Evolutionary conservation across 2,888 invertebrate genomes (phyloP), one percentile per base, ranked within the genome.

Genomic region (Diabrotica balteata): DNA sequence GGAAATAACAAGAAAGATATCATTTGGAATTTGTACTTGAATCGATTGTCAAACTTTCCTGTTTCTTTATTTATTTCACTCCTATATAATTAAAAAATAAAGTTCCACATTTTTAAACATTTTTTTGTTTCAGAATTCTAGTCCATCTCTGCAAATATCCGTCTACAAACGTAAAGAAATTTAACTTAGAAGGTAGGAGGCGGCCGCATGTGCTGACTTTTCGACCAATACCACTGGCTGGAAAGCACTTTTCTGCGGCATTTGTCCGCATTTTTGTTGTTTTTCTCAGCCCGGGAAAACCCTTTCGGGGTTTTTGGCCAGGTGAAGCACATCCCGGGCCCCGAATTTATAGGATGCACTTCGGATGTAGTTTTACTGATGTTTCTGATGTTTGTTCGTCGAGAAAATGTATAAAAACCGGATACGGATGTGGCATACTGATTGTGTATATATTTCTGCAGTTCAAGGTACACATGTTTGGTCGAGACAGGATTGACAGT

Each of bases 141-240:
- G 49, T 67, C 69, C 73, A 72, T 53, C 64, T 67, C 72, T 69
- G 66, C 67, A 74, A 68, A 72, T 69, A 65, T 71, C 68, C 59
- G 59, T 66, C 68, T 70, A 58, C 54, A 64, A 66, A 74, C 74
- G 72, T 73, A 72, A 73, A 77, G 73, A 74, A 73, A 73, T 72
- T 72, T 73, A 70, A 74, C 75, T 75, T 74, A 59, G 73, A 69
- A 63, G 67, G 76, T 70, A 72, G 76, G 76, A 72, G 76, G 75
- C 69, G 70, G 75, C 55, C 55, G 55, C 72, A 55, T 68, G 66
- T 69, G 66, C 71, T 63, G 73, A 72, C 72, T 70, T 71, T 70
- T 75, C 78, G 72, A 76, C 78, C 78, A 78, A 78, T 78, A 74
- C 72, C 72, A 75, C 75, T 70, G 72, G 58, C 63, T 60, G 69